Conservation (phyloP, 2,797 vertebrate species). For the Mionectes olivaceus region DNA sequence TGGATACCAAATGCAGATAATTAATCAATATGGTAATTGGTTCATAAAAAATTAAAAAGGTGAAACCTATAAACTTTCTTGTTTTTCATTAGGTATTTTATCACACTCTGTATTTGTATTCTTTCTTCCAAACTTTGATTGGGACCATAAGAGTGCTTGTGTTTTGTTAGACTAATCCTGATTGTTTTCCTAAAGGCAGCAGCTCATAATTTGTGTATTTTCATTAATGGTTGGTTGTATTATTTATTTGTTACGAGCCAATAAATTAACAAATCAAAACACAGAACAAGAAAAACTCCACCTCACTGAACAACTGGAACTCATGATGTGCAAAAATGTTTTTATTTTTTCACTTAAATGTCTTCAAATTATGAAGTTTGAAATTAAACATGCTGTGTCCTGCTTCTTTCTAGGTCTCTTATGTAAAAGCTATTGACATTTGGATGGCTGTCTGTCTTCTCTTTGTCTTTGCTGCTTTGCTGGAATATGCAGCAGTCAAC, state of each 20-base stretch:
- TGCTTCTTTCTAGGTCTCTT: slow-evolving; percentile 88
- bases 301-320: background rate
- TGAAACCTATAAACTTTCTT: background rate
- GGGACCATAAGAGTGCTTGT: background rate
- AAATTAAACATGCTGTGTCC: background rate
- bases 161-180: background rate
- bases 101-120: background rate
- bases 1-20: background rate
- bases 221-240: background rate
- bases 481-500: slow-evolving; percentile 98
- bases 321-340: background rate
- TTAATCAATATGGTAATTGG: background rate
- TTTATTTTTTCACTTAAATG: background rate
- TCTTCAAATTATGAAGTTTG: background rate
- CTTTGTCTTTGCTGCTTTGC: slow-evolving; percentile 96
- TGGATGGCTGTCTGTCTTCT: slow-evolving; percentile 99
- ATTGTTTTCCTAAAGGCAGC: background rate
- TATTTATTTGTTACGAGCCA: background rate
- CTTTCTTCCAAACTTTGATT: background rate
- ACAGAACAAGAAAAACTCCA: background rate
- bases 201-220: background rate
- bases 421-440: slow-evolving; percentile 98
- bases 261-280: background rate
- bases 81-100: background rate
- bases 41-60: background rate